Evolutionary conservation across 2,797 vertebrate species (phyloP).

Genomic region (Smutsia temminckii): DNA sequence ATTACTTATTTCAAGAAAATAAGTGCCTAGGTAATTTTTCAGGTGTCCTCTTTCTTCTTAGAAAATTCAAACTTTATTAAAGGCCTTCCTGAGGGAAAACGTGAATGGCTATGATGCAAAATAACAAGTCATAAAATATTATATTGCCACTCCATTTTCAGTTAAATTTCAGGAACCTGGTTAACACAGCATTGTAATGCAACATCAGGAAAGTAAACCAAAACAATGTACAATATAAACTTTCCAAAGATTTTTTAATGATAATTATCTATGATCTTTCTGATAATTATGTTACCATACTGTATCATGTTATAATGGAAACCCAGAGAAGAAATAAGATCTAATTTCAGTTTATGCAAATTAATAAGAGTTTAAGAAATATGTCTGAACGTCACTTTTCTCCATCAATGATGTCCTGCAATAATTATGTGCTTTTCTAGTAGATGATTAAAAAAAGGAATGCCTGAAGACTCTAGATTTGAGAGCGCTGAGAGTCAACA

Average conservation of each 20-base stretch:
- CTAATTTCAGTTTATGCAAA: neutral
- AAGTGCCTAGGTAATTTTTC: neutral
- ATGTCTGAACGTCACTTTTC: neutral
- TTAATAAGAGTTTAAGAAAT: constrained; percentile 5
- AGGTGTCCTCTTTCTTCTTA: neutral
- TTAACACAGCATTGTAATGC: neutral
- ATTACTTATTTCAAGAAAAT: constrained; percentile 30
- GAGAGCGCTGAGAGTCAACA: neutral
- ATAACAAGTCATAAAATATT: neutral
- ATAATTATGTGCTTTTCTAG: neutral
- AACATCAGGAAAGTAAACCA: neutral
- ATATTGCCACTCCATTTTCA: neutral
- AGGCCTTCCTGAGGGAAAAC: neutral
- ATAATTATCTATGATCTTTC: too few species aligned
- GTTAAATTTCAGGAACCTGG: neutral
- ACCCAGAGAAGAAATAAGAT: neutral
- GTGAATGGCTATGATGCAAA: neutral
- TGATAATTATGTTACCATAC: too few species aligned
- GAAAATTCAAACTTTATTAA: neutral
- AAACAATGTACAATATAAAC: neutral
- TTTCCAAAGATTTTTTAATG: neutral
- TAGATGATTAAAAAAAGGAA: neutral
- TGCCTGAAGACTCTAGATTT: neutral
- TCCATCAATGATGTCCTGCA: neutral
- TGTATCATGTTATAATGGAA: neutral